These are phyloP conservation scores for Ophioninae sp. DNA, from an alignment of 2,888 invertebrate genomes.

Conservation along the genomic window DNA sequence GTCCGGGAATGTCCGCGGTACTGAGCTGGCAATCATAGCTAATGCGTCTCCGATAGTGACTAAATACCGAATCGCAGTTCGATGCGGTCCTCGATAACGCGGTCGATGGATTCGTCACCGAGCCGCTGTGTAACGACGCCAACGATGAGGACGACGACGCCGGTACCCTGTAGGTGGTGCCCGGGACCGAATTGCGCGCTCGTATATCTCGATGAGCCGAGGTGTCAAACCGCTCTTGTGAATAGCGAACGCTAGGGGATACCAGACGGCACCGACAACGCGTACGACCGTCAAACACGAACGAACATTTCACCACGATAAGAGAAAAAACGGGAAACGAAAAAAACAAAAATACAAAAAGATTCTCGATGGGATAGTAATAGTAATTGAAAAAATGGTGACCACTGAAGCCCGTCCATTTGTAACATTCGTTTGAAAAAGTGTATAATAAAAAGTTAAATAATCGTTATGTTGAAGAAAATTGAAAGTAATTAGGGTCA, in stretches of 20 bases:
- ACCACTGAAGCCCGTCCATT: too few species aligned
- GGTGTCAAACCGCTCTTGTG: neutral
- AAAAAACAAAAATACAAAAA: neutral
- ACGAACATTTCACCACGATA: neutral
- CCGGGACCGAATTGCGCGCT: neutral
- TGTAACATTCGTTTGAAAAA: too few species aligned
- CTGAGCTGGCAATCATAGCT: constrained; percentile 74
- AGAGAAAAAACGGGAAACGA: neutral
- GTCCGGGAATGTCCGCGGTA: constrained; percentile 18
- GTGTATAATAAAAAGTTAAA: too few species aligned
- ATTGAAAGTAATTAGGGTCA: too few species aligned
- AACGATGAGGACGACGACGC: neutral
- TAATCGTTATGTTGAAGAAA: too few species aligned
- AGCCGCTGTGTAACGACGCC: neutral
- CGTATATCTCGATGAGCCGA: neutral
- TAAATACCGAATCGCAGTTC: constrained; percentile 79
- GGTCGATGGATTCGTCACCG: constrained; percentile 27
- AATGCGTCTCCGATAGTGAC: constrained; percentile 79
- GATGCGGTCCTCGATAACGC: constrained; percentile 74
- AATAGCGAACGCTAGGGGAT: neutral
- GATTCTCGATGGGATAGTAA: too few species aligned
- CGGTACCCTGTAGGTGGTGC: neutral
- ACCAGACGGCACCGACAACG: neutral
- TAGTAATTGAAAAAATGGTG: too few species aligned
- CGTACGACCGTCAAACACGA: neutral